phyloP scores from a whole-genome alignment of 2,113 vertebrate species.

The Hemiprocne comata region DNA sequence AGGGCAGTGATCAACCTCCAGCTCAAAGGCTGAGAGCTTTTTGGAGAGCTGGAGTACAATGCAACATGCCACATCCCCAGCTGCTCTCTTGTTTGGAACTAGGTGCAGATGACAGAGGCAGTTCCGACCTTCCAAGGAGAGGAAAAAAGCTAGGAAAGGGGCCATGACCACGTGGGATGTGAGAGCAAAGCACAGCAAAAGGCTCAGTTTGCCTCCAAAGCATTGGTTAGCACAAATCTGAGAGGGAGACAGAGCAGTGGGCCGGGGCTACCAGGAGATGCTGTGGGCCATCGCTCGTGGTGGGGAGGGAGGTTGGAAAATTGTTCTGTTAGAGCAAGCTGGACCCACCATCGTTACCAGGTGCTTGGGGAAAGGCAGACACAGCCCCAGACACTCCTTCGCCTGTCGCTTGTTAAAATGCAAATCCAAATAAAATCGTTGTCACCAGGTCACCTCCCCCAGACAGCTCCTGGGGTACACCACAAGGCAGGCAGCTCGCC shows the following conservation, averaged over 20 bases:
- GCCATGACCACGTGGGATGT: accelerated
- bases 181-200: neutral
- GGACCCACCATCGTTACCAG: accelerated
- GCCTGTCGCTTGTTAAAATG: accelerated
- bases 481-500: neutral
- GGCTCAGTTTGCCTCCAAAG: neutral
- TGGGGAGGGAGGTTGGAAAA: neutral
- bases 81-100: neutral
- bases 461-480: too few relatives aligned
- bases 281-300: neutral
- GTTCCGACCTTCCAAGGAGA: neutral
- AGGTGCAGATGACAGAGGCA: neutral
- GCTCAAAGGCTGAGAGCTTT: neutral
- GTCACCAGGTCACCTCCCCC: accelerated
- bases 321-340: neutral
- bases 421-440: neutral
- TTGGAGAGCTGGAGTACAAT: neutral
- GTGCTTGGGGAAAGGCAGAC: neutral
- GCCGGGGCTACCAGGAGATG: neutral
- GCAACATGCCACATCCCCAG: neutral
- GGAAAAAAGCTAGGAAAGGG: neutral
- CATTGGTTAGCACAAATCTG: neutral
- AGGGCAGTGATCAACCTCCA: neutral
- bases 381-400: neutral
- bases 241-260: neutral